These are phyloP conservation scores for Chaitophorus viminalis DNA, from an alignment of 2,888 invertebrate species.

Conservation along the genomic window DNA sequence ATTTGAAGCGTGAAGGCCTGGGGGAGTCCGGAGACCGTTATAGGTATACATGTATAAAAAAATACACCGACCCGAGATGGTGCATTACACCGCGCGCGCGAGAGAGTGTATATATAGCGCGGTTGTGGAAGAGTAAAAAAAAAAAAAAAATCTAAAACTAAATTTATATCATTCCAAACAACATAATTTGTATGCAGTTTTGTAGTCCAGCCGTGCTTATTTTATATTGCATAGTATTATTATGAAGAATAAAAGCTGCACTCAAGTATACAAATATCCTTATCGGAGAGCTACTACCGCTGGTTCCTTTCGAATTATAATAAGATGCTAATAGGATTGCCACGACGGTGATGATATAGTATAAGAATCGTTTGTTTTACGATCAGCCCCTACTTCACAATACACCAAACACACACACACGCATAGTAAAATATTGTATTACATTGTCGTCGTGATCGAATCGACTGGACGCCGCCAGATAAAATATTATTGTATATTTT, in stretches of 20 bases:
- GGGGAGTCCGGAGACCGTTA: neutral
- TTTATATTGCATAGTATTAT: too few relatives aligned
- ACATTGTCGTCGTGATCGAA: too few relatives aligned
- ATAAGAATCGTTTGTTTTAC: slow-evolving; percentile 10
- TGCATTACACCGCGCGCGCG: neutral
- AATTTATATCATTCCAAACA: neutral
- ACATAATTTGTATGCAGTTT: too few relatives aligned
- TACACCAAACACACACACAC: neutral
- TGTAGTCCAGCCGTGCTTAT: neutral
- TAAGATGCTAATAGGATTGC: neutral
- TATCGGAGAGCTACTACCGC: too few relatives aligned
- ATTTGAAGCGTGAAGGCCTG: neutral
- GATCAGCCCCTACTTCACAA: neutral
- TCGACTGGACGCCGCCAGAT: slow-evolving; percentile 1
- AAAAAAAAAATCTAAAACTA: neutral
- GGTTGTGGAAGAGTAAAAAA: neutral
- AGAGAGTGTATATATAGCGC: neutral
- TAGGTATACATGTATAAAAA: neutral
- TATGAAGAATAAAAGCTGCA: too few relatives aligned
- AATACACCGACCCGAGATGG: neutral
- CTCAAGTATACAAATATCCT: neutral
- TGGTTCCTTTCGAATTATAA: neutral
- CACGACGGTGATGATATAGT: neutral
- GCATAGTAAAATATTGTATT: neutral
- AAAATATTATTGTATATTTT: neutral